These are phyloP conservation scores for Caiman crocodilus DNA, from an alignment of 2,797 vertebrate genomes.

Conservation along the genomic window DNA sequence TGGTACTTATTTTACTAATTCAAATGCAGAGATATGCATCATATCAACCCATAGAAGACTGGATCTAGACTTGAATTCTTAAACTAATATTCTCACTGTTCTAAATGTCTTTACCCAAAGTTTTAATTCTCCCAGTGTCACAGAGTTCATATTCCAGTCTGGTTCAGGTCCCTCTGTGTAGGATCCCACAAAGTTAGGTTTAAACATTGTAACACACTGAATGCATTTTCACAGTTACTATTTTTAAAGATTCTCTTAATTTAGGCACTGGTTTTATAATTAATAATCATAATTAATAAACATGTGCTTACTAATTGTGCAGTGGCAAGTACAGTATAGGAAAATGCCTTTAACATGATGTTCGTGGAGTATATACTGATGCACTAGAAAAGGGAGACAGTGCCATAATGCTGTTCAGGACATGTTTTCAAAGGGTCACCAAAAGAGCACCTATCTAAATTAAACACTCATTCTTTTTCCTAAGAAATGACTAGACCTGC, in stretches of 20 bases:
- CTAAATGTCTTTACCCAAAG: neutral
- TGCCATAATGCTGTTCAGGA: neutral
- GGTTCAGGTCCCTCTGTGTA: neutral
- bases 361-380: too few species aligned
- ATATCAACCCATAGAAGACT: neutral
- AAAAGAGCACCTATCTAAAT: neutral
- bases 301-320: neutral
- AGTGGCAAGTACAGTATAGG: neutral
- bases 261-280: neutral
- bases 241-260: constrained; percentile 11
- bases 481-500: neutral
- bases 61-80: neutral
- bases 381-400: neutral
- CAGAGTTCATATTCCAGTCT: neutral
- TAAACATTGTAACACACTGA: neutral
- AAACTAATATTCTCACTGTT: neutral
- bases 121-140: neutral
- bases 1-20: neutral
- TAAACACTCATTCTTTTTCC: neutral
- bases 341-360: neutral
- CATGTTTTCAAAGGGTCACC: neutral
- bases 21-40: neutral
- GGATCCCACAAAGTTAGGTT: neutral
- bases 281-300: too few species aligned
- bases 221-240: neutral